Evolutionary conservation across 2,113 vertebrate species (phyloP).

Genomic region (Lepus europaeus): DNA sequence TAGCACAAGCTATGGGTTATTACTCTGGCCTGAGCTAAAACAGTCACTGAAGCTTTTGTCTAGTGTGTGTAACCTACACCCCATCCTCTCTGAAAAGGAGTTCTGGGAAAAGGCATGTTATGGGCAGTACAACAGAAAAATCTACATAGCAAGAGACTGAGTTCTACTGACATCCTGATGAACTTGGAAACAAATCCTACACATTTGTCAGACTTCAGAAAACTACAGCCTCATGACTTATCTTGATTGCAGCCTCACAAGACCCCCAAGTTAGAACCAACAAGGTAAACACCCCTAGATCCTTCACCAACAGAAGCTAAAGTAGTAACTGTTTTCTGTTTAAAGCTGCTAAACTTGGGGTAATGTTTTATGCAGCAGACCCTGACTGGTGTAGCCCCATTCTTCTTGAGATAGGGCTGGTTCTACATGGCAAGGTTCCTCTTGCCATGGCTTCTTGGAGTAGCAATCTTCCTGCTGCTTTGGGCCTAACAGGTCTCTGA

Average conservation of each 20-base stretch:
- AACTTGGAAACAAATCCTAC: background rate
- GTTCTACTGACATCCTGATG: background rate
- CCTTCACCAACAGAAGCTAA: background rate
- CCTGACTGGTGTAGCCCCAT: background rate
- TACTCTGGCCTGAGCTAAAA: background rate
- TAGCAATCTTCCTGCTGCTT: background rate
- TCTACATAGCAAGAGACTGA: background rate
- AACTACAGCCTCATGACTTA: background rate
- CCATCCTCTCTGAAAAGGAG: background rate
- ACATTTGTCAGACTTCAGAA: background rate
- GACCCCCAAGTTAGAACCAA: background rate
- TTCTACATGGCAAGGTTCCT: background rate
- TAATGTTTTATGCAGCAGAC: background rate
- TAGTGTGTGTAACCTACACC: background rate
- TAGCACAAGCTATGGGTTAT: background rate
- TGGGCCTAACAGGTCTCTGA: background rate
- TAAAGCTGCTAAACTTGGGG: background rate
- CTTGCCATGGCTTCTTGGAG: background rate
- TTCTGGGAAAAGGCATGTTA: background rate
- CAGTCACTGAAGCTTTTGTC: background rate
- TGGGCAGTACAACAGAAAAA: background rate
- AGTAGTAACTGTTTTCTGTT: background rate
- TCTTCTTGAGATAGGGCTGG: background rate
- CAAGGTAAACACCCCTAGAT: background rate
- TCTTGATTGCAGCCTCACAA: background rate